These are phyloP conservation scores for Drosophila repletoides DNA, from an alignment of 1,140 invertebrate genomes.

Conservation along the genomic window DNA sequence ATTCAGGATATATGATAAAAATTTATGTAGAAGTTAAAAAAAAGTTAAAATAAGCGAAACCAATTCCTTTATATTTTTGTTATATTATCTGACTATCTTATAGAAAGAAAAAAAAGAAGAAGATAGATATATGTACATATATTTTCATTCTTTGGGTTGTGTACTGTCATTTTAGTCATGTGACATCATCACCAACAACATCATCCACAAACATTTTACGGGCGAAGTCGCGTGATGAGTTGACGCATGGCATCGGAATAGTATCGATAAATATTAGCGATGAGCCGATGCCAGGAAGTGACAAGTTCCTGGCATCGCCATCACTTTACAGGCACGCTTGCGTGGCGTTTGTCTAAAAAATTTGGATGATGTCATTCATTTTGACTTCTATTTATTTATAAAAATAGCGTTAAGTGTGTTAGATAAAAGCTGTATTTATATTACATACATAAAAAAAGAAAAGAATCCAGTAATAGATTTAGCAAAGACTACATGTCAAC, in stretches of 20 bases:
- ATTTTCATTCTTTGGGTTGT: not conserved
- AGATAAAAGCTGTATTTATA: constrained; percentile 23
- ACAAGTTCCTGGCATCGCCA: constrained; percentile 19
- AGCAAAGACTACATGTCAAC: constrained; percentile 18
- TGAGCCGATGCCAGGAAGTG: constrained; percentile 22
- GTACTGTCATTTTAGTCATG: constrained; percentile 56
- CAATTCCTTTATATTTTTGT: too few relatives aligned
- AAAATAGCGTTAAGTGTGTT: too few relatives aligned
- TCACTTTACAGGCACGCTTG: constrained; percentile 23
- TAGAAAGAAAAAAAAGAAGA: too few relatives aligned
- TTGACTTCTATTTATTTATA: too few relatives aligned
- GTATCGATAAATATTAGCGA: not conserved
- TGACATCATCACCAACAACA: constrained; percentile 60
- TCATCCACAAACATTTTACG: constrained; percentile 9
- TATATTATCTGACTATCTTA: too few relatives aligned
- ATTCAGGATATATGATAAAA: too few relatives aligned
- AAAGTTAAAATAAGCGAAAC: too few relatives aligned
- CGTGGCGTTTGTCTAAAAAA: constrained; percentile 30
- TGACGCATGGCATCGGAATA: constrained; percentile 18
- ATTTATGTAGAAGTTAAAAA: too few relatives aligned
- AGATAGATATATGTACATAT: too few relatives aligned
- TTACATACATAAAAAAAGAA: too few relatives aligned
- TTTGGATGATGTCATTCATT: constrained; percentile 58
- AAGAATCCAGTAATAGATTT: too few relatives aligned
- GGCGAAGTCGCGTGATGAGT: constrained; percentile 55